Conservation (phyloP, 92 coral and sea anemone genomes). For the Parazoanthus atlanticus region DNA sequence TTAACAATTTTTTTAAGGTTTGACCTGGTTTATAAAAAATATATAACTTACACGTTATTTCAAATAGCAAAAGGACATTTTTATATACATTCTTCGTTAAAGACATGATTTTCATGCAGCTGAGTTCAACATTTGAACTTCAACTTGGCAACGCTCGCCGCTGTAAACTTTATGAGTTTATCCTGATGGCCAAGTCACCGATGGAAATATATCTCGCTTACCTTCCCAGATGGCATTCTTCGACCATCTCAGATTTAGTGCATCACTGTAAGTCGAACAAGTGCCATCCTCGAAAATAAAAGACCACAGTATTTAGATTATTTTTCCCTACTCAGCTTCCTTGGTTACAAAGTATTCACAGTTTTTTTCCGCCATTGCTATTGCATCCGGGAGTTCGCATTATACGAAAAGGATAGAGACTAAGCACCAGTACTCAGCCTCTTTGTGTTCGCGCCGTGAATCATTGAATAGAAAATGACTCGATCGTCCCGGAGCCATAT, state of each 20-base stretch:
- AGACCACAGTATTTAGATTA: not conserved
- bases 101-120: not conserved
- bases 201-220: not conserved
- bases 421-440: constrained; percentile 22
- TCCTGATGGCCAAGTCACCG: not conserved
- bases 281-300: constrained; percentile 4
- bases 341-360: constrained; percentile 40
- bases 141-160: constrained; percentile 39
- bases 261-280: constrained; percentile 11
- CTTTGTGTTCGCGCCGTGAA: too few relatives aligned
- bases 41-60: not conserved
- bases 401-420: not conserved
- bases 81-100: not conserved
- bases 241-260: constrained; percentile 32
- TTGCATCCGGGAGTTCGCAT: constrained; percentile 31
- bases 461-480: too few relatives aligned
- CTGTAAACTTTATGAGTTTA: constrained; percentile 18
- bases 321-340: constrained; percentile 33
- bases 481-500: too few relatives aligned
- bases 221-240: constrained; percentile 50
- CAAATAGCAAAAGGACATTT: not conserved
- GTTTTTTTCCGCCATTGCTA: constrained; percentile 44
- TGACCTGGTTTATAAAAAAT: not conserved
- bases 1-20: not conserved
- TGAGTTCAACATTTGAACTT: not conserved